Conservation (phyloP, 2,888 invertebrate species). For the Eumerus sabulonum region DNA sequence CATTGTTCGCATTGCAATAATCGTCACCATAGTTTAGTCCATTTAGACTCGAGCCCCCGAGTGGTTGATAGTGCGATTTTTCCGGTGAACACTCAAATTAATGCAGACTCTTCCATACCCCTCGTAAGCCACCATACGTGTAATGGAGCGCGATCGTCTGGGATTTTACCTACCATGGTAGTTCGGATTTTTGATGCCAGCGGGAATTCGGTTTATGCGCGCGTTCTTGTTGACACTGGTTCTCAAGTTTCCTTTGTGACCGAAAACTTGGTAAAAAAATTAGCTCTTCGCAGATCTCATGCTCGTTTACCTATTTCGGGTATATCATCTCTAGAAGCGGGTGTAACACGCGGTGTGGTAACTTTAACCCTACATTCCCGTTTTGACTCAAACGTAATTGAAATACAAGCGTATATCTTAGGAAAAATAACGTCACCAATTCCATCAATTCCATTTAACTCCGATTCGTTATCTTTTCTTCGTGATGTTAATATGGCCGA, state of each 20-base stretch:
- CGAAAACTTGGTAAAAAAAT: constrained; percentile 7
- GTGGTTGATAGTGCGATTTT: too few species aligned
- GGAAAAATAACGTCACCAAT: too few species aligned
- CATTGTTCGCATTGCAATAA: constrained; percentile 6
- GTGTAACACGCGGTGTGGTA: constrained; percentile 15
- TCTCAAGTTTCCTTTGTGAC: constrained; percentile 26
- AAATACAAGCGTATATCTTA: constrained; percentile 7
- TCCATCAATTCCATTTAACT: too few species aligned
- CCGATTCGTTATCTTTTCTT: too few species aligned
- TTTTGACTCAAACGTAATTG: constrained; percentile 6
- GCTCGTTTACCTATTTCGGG: constrained; percentile 3
- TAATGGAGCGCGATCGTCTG: not conserved
- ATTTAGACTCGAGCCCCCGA: not conserved
- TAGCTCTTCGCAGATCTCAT: constrained; percentile 10
- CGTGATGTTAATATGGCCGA: not conserved
- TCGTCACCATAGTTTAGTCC: constrained; percentile 22
- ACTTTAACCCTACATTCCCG: not conserved
- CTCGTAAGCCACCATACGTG: not conserved
- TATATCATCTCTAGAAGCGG: constrained; percentile 1
- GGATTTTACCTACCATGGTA: constrained; percentile 11
- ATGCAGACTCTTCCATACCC: not conserved
- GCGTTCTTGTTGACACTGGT: constrained; percentile 10
- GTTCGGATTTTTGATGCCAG: constrained; percentile 1
- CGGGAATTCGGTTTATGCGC: constrained; percentile 9
- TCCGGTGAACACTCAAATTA: too few species aligned